These are phyloP conservation scores for Pluvianellus socialis DNA, from an alignment of 2,113 vertebrate genomes.

Conservation along the genomic window DNA sequence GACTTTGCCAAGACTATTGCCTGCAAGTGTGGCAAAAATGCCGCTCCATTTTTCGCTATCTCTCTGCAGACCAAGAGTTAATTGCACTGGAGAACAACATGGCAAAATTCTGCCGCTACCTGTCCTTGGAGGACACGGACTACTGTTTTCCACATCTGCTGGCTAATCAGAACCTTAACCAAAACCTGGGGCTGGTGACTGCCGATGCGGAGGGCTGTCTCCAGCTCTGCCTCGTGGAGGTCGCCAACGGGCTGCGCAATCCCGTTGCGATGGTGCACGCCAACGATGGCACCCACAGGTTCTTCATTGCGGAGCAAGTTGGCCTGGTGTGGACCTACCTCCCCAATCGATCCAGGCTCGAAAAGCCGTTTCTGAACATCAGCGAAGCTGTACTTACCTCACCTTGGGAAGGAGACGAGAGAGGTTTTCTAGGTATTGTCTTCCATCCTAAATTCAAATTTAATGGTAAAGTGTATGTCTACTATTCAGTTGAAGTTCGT, in stretches of 20 bases:
- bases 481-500: slow-evolving; percentile 88
- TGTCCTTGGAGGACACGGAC: slow-evolving; percentile 85
- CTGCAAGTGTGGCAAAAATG: slow-evolving; percentile 81
- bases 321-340: slow-evolving; percentile 95
- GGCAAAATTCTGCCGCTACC: slow-evolving; percentile 77
- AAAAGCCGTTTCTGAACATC: slow-evolving; percentile 90
- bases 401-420: slow-evolving; percentile 94
- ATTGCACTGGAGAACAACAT: slow-evolving; percentile 71
- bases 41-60: slow-evolving; percentile 72
- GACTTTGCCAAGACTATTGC: slow-evolving; percentile 92
- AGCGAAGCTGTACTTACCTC: slow-evolving; percentile 88
- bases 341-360: slow-evolving; percentile 80
- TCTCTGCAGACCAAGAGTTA: slow-evolving; percentile 77
- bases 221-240: slow-evolving; percentile 90
- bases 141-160: slow-evolving; percentile 92
- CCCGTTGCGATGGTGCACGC: slow-evolving; percentile 94
- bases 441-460: slow-evolving; percentile 89
- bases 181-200: slow-evolving; percentile 84
- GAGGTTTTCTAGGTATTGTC: slow-evolving; percentile 90
- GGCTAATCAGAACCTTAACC: slow-evolving; percentile 78
- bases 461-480: slow-evolving; percentile 89
- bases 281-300: slow-evolving; percentile 88
- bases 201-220: slow-evolving; percentile 85
- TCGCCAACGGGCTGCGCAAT: slow-evolving; percentile 88
- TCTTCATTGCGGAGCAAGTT: slow-evolving; percentile 93